Evolutionary conservation across 2,797 vertebrate genomes (phyloP), one percentile per base, ranked within the genome.

Genomic region (Garrulus glandarius): DNA sequence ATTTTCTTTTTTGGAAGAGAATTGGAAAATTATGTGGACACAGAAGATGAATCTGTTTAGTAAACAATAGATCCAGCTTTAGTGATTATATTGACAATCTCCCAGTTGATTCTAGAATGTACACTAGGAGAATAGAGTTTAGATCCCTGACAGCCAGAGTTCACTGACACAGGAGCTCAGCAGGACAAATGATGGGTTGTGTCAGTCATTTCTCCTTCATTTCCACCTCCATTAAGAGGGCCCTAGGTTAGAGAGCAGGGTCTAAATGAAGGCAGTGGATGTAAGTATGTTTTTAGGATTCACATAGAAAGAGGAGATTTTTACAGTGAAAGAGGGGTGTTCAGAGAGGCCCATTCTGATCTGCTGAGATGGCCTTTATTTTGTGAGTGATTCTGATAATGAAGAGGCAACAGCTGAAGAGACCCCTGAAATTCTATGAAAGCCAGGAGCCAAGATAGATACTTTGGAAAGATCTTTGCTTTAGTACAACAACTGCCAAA

Each of bases 101-200:
- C 34, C 17, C 23, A 57, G 4, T 32, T 1, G 3, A 36, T 12
- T 39, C 24, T 4, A n/a, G 20, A 26, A 68, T 0, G 1, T 23
- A 32, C 49, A 49, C 27, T 16, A 30, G 47, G 44, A 87, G 7
- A 83, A 87, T 3, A 46, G 6, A 47, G 21, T 74, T 82, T 44
- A 56, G 13, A 37, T 24, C 20, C 10, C 44, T 69, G 61, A 47
- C 20, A 88, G 34, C 6, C 29, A 46, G 16, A 20, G 17, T 39
- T 76, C 59, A n/a, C 10, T 3, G 1, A 2, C 59, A 69, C 6
- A 29, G 19, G 37, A 57, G 19, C 5, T 3, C 30, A 29, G 23
- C 10, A 29, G 60, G 27, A 41, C 10, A 88, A 64, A 15, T 19
- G 21, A 44, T 10, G 32, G 4, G 1, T 32, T 65, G 1, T 47